These are phyloP conservation scores for Diogma glabrata DNA, from an alignment of 2,888 invertebrate genomes.

Conservation along the genomic window DNA sequence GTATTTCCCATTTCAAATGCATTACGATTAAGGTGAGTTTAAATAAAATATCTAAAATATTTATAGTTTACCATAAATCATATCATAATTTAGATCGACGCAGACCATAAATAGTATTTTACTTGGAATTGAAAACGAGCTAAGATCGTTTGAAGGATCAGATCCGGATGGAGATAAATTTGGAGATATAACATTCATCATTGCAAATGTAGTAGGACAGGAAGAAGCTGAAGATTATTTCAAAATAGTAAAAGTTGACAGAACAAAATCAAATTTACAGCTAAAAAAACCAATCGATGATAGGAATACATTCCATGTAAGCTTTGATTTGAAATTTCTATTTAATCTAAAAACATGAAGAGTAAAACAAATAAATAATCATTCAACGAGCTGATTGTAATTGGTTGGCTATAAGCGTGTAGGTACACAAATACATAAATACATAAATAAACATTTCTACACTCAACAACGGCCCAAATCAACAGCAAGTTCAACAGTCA, in stretches of 20 bases:
- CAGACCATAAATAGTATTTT: no score
- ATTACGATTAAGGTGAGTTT: constrained; percentile 37
- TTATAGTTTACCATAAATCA: no score
- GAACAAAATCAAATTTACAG: constrained; percentile 19
- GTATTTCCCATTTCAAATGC: constrained; percentile 37
- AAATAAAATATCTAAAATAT: no score
- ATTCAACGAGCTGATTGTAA: no score
- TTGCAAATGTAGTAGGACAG: constrained; percentile 29
- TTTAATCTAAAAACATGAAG: no score
- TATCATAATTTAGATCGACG: no score
- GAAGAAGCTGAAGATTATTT: constrained; percentile 19
- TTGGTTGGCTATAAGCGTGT: no score
- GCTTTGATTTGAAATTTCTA: constrained; percentile 8
- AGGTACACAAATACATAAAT: no score
- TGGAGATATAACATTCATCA: constrained; percentile 40
- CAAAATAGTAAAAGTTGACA: constrained; percentile 19
- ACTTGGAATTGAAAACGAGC: constrained; percentile 24
- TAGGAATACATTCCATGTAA: constrained; percentile 18
- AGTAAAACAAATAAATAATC: no score
- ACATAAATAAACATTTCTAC: no score
- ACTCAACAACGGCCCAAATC: no score
- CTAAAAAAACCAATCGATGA: constrained; percentile 17
- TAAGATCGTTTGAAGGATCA: constrained; percentile 39
- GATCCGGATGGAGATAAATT: constrained; percentile 46
- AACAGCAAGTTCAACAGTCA: no score